phyloP scores from a whole-genome alignment of 2,888 invertebrate genomes.

The Unio pictorum region DNA sequence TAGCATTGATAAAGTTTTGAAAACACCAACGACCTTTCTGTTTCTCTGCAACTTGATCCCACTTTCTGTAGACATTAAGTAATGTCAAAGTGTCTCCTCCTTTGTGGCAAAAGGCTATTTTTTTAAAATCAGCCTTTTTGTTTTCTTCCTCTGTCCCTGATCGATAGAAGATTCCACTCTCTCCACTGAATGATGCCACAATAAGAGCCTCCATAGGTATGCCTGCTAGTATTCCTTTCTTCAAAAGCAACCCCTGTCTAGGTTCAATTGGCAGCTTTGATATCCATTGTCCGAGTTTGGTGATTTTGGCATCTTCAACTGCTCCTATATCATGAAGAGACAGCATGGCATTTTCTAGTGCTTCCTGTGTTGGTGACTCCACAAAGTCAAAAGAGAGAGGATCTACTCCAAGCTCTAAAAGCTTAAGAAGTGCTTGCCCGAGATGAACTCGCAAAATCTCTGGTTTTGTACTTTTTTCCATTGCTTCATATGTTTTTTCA shows the following conservation, averaged over 20 bases:
- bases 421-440: constrained; percentile 55
- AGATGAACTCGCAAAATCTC: constrained; percentile 64
- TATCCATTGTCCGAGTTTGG: constrained; percentile 56
- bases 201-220: constrained; percentile 51
- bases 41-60: constrained; percentile 46
- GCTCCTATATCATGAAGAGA: constrained; percentile 56
- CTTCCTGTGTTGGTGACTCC: constrained; percentile 47
- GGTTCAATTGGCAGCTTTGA: constrained; percentile 63
- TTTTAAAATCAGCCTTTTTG: constrained; percentile 42
- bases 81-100: constrained; percentile 56
- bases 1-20: constrained; percentile 66
- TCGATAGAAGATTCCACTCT: constrained; percentile 58
- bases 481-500: constrained; percentile 52
- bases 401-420: constrained; percentile 61
- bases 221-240: constrained; percentile 30
- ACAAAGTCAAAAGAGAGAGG: constrained; percentile 62
- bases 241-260: constrained; percentile 42
- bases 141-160: constrained; percentile 47
- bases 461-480: constrained; percentile 53
- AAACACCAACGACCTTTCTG: constrained; percentile 61
- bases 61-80: constrained; percentile 49
- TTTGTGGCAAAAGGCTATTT: constrained; percentile 47
- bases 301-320: constrained; percentile 41
- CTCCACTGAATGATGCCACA: constrained; percentile 49
- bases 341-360: constrained; percentile 43